Evolutionary conservation across 2,113 vertebrate genomes (phyloP), one percentile per base, ranked within the genome.

Genomic region (Meleagris gallopavo): DNA sequence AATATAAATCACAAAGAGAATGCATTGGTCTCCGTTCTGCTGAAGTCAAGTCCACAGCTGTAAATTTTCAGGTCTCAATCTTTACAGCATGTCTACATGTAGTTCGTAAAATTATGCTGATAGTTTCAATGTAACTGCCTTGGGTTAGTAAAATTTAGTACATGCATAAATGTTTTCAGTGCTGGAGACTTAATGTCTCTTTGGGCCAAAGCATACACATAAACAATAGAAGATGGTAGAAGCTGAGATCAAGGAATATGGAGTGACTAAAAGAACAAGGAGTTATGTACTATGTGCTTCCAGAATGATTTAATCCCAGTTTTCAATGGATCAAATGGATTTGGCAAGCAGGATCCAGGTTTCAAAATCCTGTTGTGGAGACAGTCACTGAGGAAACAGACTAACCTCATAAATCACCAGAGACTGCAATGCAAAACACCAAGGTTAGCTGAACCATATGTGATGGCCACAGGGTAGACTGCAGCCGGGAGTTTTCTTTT

Each of bases 311-410:
- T 86, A 80, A 88, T 80, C 5, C n/a, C 64, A 48, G 50, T 83
- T 91, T 92, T 85, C 74, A 96, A 41, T 62, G 71, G 67, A 94
- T 87, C 75, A 83, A 91, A 92, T 46, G n/a, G 61, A 70, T 73
- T 70, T 92, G 86, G 83, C 77, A 93, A 71, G 46, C 45, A 75
- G 82, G 65, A 84, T 61, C 43, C 74, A 87, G 50, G 83, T 89
- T 92, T 82, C 94, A 93, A 86, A 90, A 73, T 48, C 30, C 48
- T 87, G 81, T 79, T 89, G 67, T 70, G 89, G 81, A 93, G 66
- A 81, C 74, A 73, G 78, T 70, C 81, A 70, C 93, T 58, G 71
- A 87, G 84, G 81, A 85, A 95, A 94, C 62, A 70, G 45, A 50
- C 24, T 19, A 72, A 84, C 24, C 70, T 76, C 77, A 36, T 45